These are phyloP conservation scores for Manacus vitellinus DNA, from an alignment of 2,113 vertebrate species.

Conservation along the genomic window DNA sequence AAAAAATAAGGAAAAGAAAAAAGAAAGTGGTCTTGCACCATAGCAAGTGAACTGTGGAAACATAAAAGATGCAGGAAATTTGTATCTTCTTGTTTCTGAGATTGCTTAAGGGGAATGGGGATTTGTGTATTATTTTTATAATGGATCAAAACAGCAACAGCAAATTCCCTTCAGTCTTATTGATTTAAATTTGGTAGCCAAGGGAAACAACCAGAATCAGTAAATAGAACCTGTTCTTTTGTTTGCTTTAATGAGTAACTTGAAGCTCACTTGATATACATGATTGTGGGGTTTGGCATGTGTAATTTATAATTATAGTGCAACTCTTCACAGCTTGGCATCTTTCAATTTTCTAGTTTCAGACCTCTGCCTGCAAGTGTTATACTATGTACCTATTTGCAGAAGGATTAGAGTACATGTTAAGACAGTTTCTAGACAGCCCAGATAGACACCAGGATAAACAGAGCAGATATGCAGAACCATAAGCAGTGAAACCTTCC, in stretches of 20 bases:
- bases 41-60: not conserved
- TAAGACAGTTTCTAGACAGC: not conserved
- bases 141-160: not conserved
- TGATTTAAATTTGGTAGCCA: slow-evolving; percentile 8
- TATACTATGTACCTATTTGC: not conserved
- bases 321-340: not conserved
- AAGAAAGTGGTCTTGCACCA: not conserved
- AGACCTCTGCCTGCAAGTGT: not conserved
- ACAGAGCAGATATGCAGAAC: not conserved
- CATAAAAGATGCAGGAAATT: not conserved
- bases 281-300: not conserved
- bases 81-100: not conserved
- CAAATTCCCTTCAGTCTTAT: not conserved
- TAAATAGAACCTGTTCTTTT: not conserved
- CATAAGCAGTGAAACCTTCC: not conserved
- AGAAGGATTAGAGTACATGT: not conserved
- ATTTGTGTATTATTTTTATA: not conserved
- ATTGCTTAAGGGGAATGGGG: not conserved
- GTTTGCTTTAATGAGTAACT: not conserved
- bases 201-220: not conserved
- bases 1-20: not conserved
- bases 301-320: slow-evolving; percentile 6
- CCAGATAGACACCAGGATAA: not conserved
- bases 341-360: not conserved
- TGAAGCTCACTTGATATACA: not conserved